These are phyloP conservation scores for Tautogolabrus adspersus DNA, from an alignment of 2,113 vertebrate species.

Conservation along the genomic window DNA sequence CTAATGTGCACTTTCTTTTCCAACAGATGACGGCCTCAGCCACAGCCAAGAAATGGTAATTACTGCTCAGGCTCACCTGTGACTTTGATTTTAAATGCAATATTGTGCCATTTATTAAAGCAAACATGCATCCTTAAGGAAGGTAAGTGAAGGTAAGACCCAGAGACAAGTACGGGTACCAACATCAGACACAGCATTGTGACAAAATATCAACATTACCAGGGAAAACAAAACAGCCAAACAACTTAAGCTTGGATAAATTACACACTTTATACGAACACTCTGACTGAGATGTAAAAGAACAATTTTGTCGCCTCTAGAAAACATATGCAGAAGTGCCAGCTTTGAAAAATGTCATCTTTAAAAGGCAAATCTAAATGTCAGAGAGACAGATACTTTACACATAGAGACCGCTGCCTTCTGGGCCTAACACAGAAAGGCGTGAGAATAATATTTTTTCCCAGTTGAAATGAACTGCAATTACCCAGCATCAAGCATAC, in stretches of 20 bases:
- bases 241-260: slow-evolving; percentile 62
- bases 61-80: neutral
- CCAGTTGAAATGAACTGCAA: slow-evolving; percentile 75
- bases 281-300: slow-evolving; percentile 61
- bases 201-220: slow-evolving; percentile 32
- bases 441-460: slow-evolving; percentile 69
- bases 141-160: neutral
- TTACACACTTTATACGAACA: slow-evolving; percentile 60
- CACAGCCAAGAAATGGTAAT: slow-evolving; percentile 26
- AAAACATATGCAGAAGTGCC: slow-evolving; percentile 75
- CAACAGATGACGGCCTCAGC: slow-evolving; percentile 44
- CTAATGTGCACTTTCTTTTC: slow-evolving; percentile 25
- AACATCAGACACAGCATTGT: slow-evolving; percentile 18
- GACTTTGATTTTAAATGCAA: neutral
- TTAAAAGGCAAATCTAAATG: slow-evolving; percentile 82
- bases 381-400: slow-evolving; percentile 80
- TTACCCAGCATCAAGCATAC: slow-evolving; percentile 69
- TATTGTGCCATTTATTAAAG: slow-evolving; percentile 15
- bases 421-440: slow-evolving; percentile 73
- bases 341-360: slow-evolving; percentile 79
- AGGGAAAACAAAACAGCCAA: slow-evolving; percentile 43
- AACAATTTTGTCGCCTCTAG: slow-evolving; percentile 71
- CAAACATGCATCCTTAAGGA: neutral
- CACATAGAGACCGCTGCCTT: slow-evolving; percentile 75
- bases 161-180: slow-evolving; percentile 2